A percentile compares a stretch with the other conserved stretches of the same genome.
These are phyloP conservation scores for Heliornis fulica DNA, from an alignment of 2,113 vertebrate species.

Conservation along the genomic window DNA sequence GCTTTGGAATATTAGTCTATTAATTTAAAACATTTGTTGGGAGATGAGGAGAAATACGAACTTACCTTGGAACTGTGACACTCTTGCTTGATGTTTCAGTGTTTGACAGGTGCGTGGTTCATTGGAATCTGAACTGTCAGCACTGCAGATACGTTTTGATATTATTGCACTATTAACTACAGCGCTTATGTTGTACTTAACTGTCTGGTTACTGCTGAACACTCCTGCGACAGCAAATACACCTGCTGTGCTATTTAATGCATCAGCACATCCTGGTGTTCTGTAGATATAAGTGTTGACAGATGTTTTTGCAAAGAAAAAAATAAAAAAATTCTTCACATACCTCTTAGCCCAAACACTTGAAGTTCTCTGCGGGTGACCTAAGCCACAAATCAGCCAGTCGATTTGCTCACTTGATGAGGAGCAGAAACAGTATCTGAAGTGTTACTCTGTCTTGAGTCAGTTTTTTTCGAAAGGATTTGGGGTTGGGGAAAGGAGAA, in stretches of 20 bases:
- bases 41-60: not conserved
- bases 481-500: not conserved
- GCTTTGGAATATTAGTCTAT: not conserved
- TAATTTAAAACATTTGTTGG: not conserved
- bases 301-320: not conserved
- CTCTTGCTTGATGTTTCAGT: not conserved
- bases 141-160: not conserved
- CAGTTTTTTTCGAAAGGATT: not conserved
- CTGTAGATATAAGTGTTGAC: not conserved
- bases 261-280: constrained; percentile 29
- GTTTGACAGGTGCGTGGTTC: not conserved
- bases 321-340: not conserved
- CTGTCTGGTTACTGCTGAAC: not conserved
- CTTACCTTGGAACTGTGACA: not conserved
- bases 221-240: not conserved
- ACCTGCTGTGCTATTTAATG: constrained; percentile 48
- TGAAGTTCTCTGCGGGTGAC: not conserved
- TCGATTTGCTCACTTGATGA: not conserved
- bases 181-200: not conserved
- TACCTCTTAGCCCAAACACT: not conserved
- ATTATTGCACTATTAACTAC: not conserved
- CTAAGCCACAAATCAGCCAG: not conserved
- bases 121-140: not conserved
- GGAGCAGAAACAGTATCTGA: not conserved
- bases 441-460: not conserved